Conservation (phyloP, 2,113 vertebrate genomes). For the Albula glossodonta region DNA sequence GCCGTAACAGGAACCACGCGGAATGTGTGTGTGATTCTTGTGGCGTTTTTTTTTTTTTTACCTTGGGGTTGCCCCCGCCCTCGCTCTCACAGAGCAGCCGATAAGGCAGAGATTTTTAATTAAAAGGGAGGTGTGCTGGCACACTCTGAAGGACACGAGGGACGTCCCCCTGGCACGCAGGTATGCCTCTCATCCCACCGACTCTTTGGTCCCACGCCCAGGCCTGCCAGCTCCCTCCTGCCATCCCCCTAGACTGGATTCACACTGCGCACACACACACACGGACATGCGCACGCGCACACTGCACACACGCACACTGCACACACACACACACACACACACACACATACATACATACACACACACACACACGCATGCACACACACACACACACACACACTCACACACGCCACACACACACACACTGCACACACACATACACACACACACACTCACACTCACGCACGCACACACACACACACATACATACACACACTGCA, state of each 20-base stretch:
- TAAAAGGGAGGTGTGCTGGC: conserved; percentile 57
- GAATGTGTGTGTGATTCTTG: conserved; percentile 43
- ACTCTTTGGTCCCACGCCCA: too few species aligned
- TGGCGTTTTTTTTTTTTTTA: conserved; percentile 22
- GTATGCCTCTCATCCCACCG: conserved; percentile 9
- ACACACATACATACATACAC: too few species aligned
- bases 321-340: too few species aligned
- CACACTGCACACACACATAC: too few species aligned
- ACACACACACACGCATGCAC: too few species aligned
- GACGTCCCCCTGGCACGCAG: conserved; percentile 43
- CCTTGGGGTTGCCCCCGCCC: conserved; percentile 9
- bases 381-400: too few species aligned
- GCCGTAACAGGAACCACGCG: conserved; percentile 63
- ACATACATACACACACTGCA: too few species aligned
- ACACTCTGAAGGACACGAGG: conserved; percentile 43
- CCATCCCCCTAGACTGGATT: not conserved
- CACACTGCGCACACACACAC: not conserved
- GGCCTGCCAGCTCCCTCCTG: not conserved
- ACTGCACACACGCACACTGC: too few species aligned
- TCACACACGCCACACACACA: too few species aligned
- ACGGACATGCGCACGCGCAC: too few species aligned
- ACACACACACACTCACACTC: too few species aligned
- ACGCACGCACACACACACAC: too few species aligned
- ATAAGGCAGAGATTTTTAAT: conserved; percentile 66
- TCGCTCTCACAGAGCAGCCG: not conserved